Base-by-base conservation (phyloP, 2,797 vertebrate species). In the Oreochromis grahami region DNA sequence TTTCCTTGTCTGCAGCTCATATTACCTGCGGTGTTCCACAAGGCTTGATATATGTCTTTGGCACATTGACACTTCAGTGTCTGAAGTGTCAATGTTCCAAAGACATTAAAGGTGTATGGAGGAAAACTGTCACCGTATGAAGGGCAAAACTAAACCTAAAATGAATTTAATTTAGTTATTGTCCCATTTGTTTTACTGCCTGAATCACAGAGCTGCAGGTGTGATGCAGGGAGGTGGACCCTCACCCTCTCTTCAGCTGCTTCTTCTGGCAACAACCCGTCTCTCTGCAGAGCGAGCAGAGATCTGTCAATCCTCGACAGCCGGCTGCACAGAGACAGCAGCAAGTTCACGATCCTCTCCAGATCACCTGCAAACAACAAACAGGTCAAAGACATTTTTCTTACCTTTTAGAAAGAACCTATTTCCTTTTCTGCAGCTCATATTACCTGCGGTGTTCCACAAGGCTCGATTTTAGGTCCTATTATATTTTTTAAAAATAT, bases 341-440 rank as follows among this genome's bases (percentile, higher is more conserved):
- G 94, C 94, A 99, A 97, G 95, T 97, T 98, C n/a, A 99, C 98
- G 12, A 99, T 97, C 91, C 96, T 98, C 92, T 99, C 98, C 94
- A 98, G 92, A 88, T 99, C 98, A 0, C 98, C 95, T 95, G 89
- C 55, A 86, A 81, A 86, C 81, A 70, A 21, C 29, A 68, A 45
- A 88, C 38, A 60, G 50, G 43, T 48, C 68, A 72, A 32, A 32
- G 24, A 32, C 43, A 3, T 19, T 48, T 19, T 29, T 43, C 1
- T 29, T 45, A 48, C 6, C 26, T 72, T 72, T 48, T 26, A 45
- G 14, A 45, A 45, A 48, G 41, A 72, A 48, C 9, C 24, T 32
- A 12, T 19, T 50, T 17, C 10, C 6, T 48, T 48, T 14, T 72
- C 68, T 72, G 24, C 9, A 72, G 68, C 43, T 74, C 68, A 32